A percentile compares a stretch with the other conserved stretches of the same genome.
phyloP scores from a whole-genome alignment of 2,888 invertebrate genomes.

The Microplitis manilae region DNA sequence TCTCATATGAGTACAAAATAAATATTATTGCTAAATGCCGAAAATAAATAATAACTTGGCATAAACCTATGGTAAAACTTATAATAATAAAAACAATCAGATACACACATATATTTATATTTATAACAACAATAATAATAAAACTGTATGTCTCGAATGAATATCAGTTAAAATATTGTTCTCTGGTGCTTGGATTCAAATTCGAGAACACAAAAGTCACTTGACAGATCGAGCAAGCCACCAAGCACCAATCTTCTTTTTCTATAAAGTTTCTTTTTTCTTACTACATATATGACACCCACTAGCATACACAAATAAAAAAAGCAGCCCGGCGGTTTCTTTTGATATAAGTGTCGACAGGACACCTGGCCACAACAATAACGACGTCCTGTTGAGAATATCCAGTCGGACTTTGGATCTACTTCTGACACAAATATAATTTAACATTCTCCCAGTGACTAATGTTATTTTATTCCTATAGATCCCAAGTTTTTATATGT shows the following conservation, averaged over 20 bases:
- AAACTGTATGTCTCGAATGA: not conserved
- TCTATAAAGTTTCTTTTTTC: conserved; percentile 14
- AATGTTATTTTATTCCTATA: conserved; percentile 29
- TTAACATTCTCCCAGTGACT: conserved; percentile 19
- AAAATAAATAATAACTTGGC: not conserved
- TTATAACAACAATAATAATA: conserved; percentile 4
- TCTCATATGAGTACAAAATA: not conserved
- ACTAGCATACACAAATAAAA: conserved; percentile 40
- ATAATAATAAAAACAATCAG: not conserved
- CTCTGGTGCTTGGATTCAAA: conserved; percentile 3
- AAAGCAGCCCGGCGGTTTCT: conserved; percentile 53
- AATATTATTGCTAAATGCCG: not conserved
- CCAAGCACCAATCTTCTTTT: conserved; percentile 15
- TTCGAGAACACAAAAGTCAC: conserved; percentile 41
- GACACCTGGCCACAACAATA: conserved; percentile 64
- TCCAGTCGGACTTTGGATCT: conserved; percentile 42
- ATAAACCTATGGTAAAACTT: not conserved
- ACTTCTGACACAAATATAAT: conserved; percentile 23
- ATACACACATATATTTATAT: conserved; percentile 15
- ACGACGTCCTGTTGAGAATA: conserved; percentile 52
- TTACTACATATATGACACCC: conserved; percentile 21
- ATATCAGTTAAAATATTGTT: not conserved
- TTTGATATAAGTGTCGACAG: conserved; percentile 64
- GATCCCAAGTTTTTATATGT: not conserved
- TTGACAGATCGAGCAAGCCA: conserved; percentile 30